Conservation (phyloP, 2,888 invertebrate species). For the Chrysolina americana region DNA sequence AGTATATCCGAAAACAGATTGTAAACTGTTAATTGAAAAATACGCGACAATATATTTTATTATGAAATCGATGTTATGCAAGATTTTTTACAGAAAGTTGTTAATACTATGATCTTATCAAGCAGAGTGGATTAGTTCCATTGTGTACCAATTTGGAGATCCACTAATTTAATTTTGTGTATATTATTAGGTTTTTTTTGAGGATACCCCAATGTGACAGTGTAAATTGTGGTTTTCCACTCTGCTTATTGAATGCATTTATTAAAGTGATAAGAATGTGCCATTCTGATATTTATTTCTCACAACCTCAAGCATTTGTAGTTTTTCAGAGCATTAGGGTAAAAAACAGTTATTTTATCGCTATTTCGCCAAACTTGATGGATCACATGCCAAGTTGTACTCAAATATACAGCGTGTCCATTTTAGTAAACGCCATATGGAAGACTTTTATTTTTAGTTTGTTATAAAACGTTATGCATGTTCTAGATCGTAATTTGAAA, state of each 20-base stretch:
- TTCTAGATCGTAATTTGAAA: no score
- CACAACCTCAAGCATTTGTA: neutral
- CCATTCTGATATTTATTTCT: neutral
- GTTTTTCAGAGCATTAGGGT: neutral
- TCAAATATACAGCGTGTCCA: no score
- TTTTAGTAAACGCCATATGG: no score
- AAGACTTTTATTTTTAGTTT: no score
- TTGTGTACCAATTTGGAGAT: neutral
- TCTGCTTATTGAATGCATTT: conserved; percentile 13
- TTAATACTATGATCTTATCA: neutral
- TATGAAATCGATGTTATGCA: conserved; percentile 8
- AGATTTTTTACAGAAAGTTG: conserved; percentile 11
- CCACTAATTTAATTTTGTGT: neutral
- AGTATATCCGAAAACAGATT: conserved; percentile 3
- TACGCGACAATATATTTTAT: conserved; percentile 4
- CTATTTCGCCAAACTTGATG: no score
- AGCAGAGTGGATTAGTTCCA: conserved; percentile 17
- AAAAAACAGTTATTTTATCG: neutral
- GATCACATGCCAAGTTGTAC: no score
- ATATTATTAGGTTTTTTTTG: neutral
- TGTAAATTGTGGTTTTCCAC: neutral
- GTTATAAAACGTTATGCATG: no score
- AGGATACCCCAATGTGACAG: no score
- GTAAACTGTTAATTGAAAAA: neutral
- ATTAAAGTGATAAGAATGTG: conserved; percentile 20